A percentile compares a stretch with the other conserved stretches of the same genome.
Conservation (phyloP, 2,797 vertebrate genomes). For the Platalea minor region DNA sequence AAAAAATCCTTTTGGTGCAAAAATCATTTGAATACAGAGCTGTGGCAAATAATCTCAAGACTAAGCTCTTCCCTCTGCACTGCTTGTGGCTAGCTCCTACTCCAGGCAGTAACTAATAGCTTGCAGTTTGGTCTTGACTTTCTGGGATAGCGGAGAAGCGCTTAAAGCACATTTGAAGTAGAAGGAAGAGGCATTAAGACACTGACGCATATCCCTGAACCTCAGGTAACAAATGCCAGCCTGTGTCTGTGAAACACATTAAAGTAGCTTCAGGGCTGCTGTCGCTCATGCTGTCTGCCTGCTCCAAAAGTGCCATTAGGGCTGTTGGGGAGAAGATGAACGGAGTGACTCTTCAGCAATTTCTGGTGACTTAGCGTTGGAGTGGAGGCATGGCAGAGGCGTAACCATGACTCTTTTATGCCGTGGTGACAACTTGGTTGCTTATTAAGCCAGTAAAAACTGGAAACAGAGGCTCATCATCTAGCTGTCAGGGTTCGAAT, state of each 20-base stretch:
- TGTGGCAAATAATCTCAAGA: neutral
- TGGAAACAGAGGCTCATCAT: neutral
- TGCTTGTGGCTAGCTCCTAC: neutral
- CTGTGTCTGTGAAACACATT: neutral
- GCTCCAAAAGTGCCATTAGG: neutral
- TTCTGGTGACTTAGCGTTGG: neutral
- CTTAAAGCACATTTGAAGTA: neutral
- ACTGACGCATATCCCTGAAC: neutral
- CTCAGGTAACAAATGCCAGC: conserved; percentile 26
- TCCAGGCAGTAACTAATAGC: neutral
- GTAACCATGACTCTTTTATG: neutral
- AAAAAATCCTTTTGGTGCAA: accelerated
- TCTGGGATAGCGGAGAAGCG: neutral
- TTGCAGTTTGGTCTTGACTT: conserved; percentile 10
- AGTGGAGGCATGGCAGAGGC: neutral
- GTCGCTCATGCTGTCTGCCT: neutral
- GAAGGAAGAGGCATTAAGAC: conserved; percentile 10
- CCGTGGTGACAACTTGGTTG: neutral
- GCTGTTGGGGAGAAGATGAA: neutral
- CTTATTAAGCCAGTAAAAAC: neutral
- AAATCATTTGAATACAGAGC: neutral
- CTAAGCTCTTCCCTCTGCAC: neutral
- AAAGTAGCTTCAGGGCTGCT: conserved; percentile 1
- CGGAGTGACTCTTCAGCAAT: neutral
- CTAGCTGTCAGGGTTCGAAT: neutral